Conservation (phyloP, 92 coral and sea anemone genomes). For the Parazoanthus atlanticus region DNA sequence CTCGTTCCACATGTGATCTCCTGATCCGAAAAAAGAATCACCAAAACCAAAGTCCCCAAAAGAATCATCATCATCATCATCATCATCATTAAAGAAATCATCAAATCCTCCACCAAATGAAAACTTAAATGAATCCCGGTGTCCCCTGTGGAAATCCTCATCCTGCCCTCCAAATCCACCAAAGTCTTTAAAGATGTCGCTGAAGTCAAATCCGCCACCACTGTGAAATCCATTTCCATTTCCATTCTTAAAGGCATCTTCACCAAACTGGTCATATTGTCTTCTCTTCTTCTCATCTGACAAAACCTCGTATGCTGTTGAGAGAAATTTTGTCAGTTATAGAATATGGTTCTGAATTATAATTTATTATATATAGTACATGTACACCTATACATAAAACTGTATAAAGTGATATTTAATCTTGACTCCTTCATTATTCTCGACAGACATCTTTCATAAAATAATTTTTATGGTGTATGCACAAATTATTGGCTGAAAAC, state of each 20-base stretch:
- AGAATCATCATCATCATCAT: conserved; percentile 81
- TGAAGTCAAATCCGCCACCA: conserved; percentile 74
- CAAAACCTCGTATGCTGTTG: conserved; percentile 91
- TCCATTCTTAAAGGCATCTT: conserved; percentile 91
- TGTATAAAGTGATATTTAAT: too few relatives aligned
- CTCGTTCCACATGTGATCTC: conserved; percentile 35
- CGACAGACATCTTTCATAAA: too few relatives aligned
- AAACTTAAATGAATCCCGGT: conserved; percentile 80
- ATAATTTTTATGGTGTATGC: too few relatives aligned
- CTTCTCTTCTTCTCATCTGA: conserved; percentile 93
- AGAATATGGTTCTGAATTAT: neutral
- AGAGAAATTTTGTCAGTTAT: neutral
- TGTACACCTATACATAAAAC: too few relatives aligned
- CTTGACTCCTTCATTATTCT: too few relatives aligned
- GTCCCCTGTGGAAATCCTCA: conserved; percentile 58
- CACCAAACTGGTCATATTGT: conserved; percentile 99
- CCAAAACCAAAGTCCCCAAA: conserved; percentile 77
- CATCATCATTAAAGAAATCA: conserved; percentile 89
- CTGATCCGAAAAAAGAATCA: conserved; percentile 76
- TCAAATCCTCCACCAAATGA: conserved; percentile 97
- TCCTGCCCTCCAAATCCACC: conserved; percentile 62
- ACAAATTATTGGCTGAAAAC: too few relatives aligned
- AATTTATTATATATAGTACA: too few relatives aligned
- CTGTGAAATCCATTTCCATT: conserved; percentile 57
- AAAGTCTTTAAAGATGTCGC: conserved; percentile 87